Evolutionary conservation across 1,140 invertebrate genomes (phyloP), one percentile per base, ranked within the genome.

Genomic region (Hyles vespertilio): DNA sequence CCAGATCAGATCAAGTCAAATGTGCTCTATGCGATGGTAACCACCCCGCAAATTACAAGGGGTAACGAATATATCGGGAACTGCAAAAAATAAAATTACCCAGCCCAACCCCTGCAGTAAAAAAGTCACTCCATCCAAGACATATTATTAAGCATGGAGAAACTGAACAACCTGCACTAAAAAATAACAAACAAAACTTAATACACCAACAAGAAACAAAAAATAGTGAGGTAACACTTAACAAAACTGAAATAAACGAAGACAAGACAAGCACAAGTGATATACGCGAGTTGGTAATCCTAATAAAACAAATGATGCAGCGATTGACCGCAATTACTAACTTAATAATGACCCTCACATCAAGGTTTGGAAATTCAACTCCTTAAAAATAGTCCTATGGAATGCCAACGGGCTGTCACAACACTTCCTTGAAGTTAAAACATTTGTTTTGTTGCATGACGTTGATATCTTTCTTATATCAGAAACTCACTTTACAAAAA

Each of bases 401-500:
- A 66, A 66, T 53, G 59, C 56, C 56, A 61, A 67, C 50, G 59
- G 60, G 32, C 56, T 65, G 48, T 52, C 51, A 58, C 32, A 61
- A 43, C 59, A 62, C 32, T 46, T n/a, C 22, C 33, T 52, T 43
- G 60, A 67, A 34, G 49, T 63, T 33, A 58, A 63, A 36, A 34
- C 9, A 32, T 63, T 51, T 50, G 12, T 55, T 43, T 11, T 57
- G 9, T 48, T 2, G 40, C 53, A 59, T 10, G 56, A 65, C 22
- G 8, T 67, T 10, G 56, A 67, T 22, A 60, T 67, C 5, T 10
- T 67, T 5, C 32, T 67, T 12, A 32, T 67, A 8, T 48, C 61
- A 9, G 61, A 63, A 44, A 67, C 61, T 6, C 65, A 63, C n/a
- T 63, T 63, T 49, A 67, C 65, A 6, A 61, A 52, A 1, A 67